Base-by-base conservation (phyloP, 2,797 vertebrate species). In the Hozukius guyotensis region DNA sequence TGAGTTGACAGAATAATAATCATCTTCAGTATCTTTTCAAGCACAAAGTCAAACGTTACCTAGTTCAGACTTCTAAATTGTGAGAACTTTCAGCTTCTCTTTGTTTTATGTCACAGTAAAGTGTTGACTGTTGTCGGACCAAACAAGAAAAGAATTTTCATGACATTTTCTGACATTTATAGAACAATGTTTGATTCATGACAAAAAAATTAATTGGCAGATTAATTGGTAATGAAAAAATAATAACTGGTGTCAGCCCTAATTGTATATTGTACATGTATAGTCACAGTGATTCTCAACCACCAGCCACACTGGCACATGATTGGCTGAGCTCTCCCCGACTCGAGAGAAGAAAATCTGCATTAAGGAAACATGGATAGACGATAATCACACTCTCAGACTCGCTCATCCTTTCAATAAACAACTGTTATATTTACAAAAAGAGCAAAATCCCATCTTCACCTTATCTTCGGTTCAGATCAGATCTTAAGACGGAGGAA, bases 381-480 rank as follows among this genome's bases (percentile, higher is more conserved):
- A 53, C 22, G 22, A 75, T 65, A 88, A 82, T 80, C 55, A 84
- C 32, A 80, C 83, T 68, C 70, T 29, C 52, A 72, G 63, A 89
- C 78, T 77, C 80, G 5, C 2, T 69, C 34, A 42, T 68, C 29
- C 24, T 90, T 89, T 90, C 78, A 93, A 88, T 90, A 88, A 91
- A 89, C 85, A 91, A 90, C n/a, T 81, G 84, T 88, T 92, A 75
- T 92, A 93, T 95, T 94, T 94, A 94, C 90, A 94, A 89, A 77
- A 66, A 46, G 66, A 66, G 25, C 56, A 86, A 72, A 66, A 59
- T 76, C 56, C 64, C 68, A 71, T 88, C 73, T 78, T 87, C 20
- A 52, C 73, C 74, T 63, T n/a, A 4, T 32, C 7, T 75, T 75
- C 75, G 81, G 27, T 83, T 72, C 22, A 81, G 76, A 88, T 82